Evolutionary conservation across 1,140 invertebrate genomes (phyloP).

Genomic region (Temnothorax curvispinosus): DNA sequence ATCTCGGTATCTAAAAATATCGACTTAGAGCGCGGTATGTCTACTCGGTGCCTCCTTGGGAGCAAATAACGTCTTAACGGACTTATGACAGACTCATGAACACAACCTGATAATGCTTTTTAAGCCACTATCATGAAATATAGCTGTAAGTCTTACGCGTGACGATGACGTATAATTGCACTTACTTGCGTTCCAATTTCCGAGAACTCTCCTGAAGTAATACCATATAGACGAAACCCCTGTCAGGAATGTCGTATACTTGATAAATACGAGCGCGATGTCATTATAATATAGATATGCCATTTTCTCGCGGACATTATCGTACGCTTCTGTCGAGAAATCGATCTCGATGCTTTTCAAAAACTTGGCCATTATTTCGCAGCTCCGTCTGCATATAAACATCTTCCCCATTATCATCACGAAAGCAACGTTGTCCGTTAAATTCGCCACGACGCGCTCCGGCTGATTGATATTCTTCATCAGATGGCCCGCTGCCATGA

Average conservation of each 20-base stretch:
- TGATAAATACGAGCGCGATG: neutral
- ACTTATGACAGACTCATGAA: neutral
- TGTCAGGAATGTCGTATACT: neutral
- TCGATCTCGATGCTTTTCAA: conserved; percentile 7
- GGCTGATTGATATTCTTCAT: neutral
- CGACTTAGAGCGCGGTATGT: neutral
- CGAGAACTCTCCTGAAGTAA: neutral
- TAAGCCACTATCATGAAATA: conserved; percentile 13
- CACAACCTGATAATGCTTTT: neutral
- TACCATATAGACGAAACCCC: neutral
- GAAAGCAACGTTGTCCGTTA: conserved; percentile 29
- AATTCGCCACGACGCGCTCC: conserved; percentile 21
- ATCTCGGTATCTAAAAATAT: neutral
- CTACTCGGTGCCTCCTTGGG: neutral
- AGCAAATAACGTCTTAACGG: conserved; percentile 11
- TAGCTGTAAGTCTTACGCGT: neutral
- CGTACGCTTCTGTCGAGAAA: neutral
- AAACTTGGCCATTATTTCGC: conserved; percentile 13
- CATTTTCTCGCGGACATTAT: neutral
- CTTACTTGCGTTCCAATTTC: conserved; percentile 27
- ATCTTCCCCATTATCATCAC: conserved; percentile 31
- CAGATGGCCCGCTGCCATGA: conserved; percentile 16
- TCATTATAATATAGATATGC: conserved; percentile 19
- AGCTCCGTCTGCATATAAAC: neutral
- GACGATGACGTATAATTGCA: neutral